phyloP scores from a whole-genome alignment of 2,888 invertebrate species.

The Cheilosia variabilis region DNA sequence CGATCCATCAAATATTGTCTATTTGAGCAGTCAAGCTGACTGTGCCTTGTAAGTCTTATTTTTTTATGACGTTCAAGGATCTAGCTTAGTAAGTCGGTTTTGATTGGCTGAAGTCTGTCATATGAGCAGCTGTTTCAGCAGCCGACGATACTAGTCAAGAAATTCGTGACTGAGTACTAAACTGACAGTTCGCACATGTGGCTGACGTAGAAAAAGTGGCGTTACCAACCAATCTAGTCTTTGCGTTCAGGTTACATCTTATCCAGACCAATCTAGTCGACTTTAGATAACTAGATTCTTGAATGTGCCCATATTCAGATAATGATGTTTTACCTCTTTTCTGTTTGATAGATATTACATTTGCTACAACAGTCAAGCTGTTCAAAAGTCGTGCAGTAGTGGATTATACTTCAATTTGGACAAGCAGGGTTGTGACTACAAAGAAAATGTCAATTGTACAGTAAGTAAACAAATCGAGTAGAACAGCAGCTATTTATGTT shows the following conservation, averaged over 20 bases:
- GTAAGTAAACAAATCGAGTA: conserved; percentile 75
- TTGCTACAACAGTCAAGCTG: conserved; percentile 79
- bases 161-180: too few relatives aligned
- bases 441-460: conserved; percentile 78
- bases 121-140: too few relatives aligned
- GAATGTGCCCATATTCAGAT: too few relatives aligned
- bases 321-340: background rate
- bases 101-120: too few relatives aligned
- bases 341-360: conserved; percentile 77
- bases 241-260: too few relatives aligned
- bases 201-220: too few relatives aligned
- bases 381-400: conserved; percentile 77
- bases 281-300: too few relatives aligned
- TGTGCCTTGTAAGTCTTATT: conserved; percentile 78
- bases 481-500: background rate
- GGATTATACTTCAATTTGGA: conserved; percentile 79
- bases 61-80: background rate
- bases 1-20: conserved; percentile 78
- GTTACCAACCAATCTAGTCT: too few relatives aligned
- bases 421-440: conserved; percentile 79
- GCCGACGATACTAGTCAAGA: too few relatives aligned
- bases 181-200: too few relatives aligned
- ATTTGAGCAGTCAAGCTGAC: conserved; percentile 78
- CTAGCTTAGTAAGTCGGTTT: too few relatives aligned
- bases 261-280: too few relatives aligned